Evolutionary conservation across 2,888 invertebrate genomes (phyloP).

Genomic region (Dasypogon diadema): DNA sequence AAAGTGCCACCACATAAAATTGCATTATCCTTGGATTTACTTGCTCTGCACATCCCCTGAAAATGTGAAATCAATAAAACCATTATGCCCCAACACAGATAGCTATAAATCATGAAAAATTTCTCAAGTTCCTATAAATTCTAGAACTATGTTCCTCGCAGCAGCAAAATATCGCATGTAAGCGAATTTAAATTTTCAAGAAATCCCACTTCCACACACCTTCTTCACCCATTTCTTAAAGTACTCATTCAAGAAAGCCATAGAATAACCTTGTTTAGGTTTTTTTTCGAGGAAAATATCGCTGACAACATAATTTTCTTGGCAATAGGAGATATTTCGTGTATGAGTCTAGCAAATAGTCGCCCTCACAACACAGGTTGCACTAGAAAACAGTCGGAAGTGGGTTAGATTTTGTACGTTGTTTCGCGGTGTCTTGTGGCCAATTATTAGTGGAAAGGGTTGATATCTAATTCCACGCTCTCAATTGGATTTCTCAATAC

Average conservation of each 20-base stretch:
- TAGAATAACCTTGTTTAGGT: slow-evolving; percentile 28
- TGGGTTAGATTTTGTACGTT: slow-evolving; percentile 4
- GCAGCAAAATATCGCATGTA: too few relatives aligned
- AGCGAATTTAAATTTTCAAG: too few relatives aligned
- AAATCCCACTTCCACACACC: too few relatives aligned
- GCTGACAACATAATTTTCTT: slow-evolving; percentile 16
- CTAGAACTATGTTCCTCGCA: neutral
- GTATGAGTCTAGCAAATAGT: neutral
- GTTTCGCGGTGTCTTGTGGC: neutral
- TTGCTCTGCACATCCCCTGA: too few relatives aligned
- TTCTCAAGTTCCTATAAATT: too few relatives aligned
- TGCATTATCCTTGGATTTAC: too few relatives aligned
- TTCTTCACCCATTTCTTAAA: too few relatives aligned
- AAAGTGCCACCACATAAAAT: too few relatives aligned
- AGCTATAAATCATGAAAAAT: too few relatives aligned
- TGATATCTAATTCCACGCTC: neutral
- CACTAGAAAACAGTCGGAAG: neutral
- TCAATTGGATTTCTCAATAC: slow-evolving; percentile 28
- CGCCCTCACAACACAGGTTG: neutral
- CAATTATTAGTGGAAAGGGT: slow-evolving; percentile 25
- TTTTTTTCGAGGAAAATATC: slow-evolving; percentile 3
- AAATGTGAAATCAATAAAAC: too few relatives aligned
- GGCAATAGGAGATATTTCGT: neutral
- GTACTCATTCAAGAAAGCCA: too few relatives aligned
- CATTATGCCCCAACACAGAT: too few relatives aligned